Percentiles rank a stretch among this genome's conserved stretches.
phyloP scores from a whole-genome alignment of 1,140 invertebrate species.

The Drosophila repleta region DNA sequence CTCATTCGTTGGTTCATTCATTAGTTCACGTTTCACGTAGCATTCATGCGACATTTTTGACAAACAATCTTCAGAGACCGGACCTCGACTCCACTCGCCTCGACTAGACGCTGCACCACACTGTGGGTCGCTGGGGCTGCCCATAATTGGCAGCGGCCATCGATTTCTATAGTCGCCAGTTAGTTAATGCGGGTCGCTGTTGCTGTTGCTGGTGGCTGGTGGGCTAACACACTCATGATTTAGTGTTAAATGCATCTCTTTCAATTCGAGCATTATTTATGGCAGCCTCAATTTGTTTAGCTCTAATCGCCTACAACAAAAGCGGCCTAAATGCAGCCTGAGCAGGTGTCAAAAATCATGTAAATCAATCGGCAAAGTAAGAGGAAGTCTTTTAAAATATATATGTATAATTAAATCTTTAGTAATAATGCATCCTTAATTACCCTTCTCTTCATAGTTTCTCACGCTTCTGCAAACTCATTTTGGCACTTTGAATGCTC shows the following conservation, averaged over 20 bases:
- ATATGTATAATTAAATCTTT: too few relatives aligned
- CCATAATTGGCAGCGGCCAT: constrained; percentile 71
- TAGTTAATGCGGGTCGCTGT: constrained; percentile 55
- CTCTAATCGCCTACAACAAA: constrained; percentile 44
- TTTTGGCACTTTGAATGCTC: constrained; percentile 22
- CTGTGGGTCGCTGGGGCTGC: constrained; percentile 52
- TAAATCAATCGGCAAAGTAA: background rate
- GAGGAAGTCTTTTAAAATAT: too few relatives aligned
- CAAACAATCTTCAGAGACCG: constrained; percentile 51
- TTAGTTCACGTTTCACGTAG: constrained; percentile 37
- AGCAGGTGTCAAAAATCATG: constrained; percentile 28
- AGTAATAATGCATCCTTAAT: background rate
- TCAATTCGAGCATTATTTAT: constrained; percentile 15
- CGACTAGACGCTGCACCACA: constrained; percentile 10
- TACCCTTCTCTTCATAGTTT: background rate
- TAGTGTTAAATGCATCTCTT: constrained; percentile 41
- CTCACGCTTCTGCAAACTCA: constrained; percentile 24
- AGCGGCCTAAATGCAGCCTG: constrained; percentile 5
- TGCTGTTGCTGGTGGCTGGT: constrained; percentile 36
- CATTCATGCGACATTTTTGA: constrained; percentile 68
- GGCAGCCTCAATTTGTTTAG: constrained; percentile 50
- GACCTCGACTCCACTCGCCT: constrained; percentile 2
- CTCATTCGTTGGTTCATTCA: constrained; percentile 41
- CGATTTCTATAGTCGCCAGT: constrained; percentile 42
- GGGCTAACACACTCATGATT: constrained; percentile 34